Conservation (phyloP, 1,140 invertebrate genomes). For the Oreohelix idahoensis region DNA sequence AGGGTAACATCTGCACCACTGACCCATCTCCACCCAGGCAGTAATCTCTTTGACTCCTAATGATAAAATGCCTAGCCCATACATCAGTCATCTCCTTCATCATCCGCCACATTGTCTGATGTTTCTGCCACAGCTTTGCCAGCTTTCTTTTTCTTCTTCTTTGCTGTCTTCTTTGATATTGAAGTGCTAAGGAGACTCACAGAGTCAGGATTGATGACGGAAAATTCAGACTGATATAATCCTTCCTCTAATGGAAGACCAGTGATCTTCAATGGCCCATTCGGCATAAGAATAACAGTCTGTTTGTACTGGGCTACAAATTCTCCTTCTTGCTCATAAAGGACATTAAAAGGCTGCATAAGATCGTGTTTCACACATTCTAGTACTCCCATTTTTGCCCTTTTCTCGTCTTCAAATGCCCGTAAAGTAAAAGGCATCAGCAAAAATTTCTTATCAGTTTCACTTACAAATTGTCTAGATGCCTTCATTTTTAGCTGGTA, state of each 20-base stretch:
- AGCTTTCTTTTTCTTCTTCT: conserved; percentile 89
- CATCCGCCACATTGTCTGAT: conserved; percentile 48
- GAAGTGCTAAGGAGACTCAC: conserved; percentile 81
- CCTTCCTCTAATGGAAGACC: conserved; percentile 90
- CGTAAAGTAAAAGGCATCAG: conserved; percentile 85
- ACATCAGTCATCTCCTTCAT: conserved; percentile 28
- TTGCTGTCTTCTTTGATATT: conserved; percentile 83
- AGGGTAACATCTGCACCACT: too few relatives aligned
- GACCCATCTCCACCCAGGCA: too few relatives aligned
- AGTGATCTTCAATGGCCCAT: conserved; percentile 95
- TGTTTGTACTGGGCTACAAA: conserved; percentile 98
- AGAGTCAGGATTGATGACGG: conserved; percentile 87
- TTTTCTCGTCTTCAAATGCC: conserved; percentile 94
- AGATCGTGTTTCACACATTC: conserved; percentile 99
- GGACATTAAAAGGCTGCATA: conserved; percentile 95
- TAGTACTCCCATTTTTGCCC: conserved; percentile 96
- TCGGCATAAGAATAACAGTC: conserved; percentile 96
- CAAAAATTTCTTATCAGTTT: conserved; percentile 92
- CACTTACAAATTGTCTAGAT: conserved; percentile 93
- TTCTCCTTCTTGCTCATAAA: conserved; percentile 83
- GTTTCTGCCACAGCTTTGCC: conserved; percentile 68
- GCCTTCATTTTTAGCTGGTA: conserved; percentile 97
- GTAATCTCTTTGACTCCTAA: not conserved
- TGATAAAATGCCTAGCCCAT: not conserved
- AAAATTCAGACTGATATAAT: conserved; percentile 85